Evolutionary conservation across 2,797 vertebrate species (phyloP), one percentile per base, ranked within the genome.

Genomic region (Acanthiza pusilla): DNA sequence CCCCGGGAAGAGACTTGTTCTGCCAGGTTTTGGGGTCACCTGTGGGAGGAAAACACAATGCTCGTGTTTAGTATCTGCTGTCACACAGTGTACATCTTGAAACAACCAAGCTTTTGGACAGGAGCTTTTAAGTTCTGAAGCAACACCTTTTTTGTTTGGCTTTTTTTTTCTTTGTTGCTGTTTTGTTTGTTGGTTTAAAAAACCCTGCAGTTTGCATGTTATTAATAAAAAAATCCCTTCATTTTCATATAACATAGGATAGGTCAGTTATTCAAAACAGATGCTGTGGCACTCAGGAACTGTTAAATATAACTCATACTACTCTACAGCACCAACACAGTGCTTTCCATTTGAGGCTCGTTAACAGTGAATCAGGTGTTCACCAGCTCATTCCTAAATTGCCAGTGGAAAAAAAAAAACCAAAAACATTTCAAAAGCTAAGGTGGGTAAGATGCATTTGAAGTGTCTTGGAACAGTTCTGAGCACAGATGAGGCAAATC

Each of bases 1-100:
- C 99, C 97, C 99, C 99, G 2, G 99, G 99, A 98, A 99, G 99
- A 98, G 99, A 99, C 98, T 99, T 99, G 98, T 99, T 99, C 98
- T 99, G 99, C 99, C 99, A 99, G 96, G 99, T 99, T 98, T 99
- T 99, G 95, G 99, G 99, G 97, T 99, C 99, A 99, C 99, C 99
- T 99, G 98, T 80, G 93, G 96, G 89, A 98, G 89, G 96, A 98
- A 97, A 98, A 96, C 91, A 97, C 94, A 96, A 97, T 92, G 97
- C 94, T 95, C 84, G 93, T 96, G 93, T 97, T 97, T 97, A 97
- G 97, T 97, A 97, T 96, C 94, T 3, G 94, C 95, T 82, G 85
- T 96, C 91, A 96, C 89, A 96, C 91, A 93, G 85, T 89, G 83
- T 10, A 96, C 95, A 97, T 95, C 87, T 91, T 96, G 96, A 97